Evolutionary conservation across 2,113 vertebrate genomes (phyloP).

Genomic region (Hemibagrus wyckioides): DNA sequence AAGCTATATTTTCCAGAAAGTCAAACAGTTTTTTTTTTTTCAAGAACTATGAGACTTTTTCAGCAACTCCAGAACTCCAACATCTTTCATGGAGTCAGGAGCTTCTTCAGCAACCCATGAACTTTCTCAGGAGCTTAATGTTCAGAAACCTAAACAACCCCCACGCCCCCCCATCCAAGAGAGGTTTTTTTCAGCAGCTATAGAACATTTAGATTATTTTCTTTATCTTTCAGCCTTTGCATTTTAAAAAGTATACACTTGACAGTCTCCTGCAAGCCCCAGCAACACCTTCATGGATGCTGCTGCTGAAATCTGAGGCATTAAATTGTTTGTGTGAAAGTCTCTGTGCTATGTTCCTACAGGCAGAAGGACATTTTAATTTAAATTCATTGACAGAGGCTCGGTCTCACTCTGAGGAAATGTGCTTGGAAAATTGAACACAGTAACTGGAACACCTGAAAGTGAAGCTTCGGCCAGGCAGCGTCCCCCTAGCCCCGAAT

Average conservation of each 20-base stretch:
- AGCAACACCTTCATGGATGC: neutral
- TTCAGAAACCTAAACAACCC: neutral
- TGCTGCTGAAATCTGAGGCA: neutral
- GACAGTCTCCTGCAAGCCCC: neutral
- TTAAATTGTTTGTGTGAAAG: neutral
- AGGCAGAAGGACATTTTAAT: neutral
- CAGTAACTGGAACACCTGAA: conserved; percentile 26
- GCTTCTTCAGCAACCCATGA: neutral
- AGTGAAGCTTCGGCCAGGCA: neutral
- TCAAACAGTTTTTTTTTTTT: neutral
- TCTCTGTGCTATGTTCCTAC: neutral
- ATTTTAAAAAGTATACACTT: neutral
- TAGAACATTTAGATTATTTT: neutral
- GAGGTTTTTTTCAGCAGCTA: neutral
- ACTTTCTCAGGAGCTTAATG: neutral
- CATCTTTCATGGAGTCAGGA: neutral
- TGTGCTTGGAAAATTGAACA: neutral
- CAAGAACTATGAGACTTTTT: neutral
- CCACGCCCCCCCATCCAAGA: neutral
- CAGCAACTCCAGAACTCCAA: neutral
- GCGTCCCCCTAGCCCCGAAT: neutral
- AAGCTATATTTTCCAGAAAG: neutral
- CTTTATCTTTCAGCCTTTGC: neutral
- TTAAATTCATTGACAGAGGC: conserved; percentile 10
- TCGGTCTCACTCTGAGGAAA: neutral